Evolutionary conservation across 2,113 vertebrate species (phyloP), one percentile per base, ranked within the genome.

Genomic region (Gallinago media): DNA sequence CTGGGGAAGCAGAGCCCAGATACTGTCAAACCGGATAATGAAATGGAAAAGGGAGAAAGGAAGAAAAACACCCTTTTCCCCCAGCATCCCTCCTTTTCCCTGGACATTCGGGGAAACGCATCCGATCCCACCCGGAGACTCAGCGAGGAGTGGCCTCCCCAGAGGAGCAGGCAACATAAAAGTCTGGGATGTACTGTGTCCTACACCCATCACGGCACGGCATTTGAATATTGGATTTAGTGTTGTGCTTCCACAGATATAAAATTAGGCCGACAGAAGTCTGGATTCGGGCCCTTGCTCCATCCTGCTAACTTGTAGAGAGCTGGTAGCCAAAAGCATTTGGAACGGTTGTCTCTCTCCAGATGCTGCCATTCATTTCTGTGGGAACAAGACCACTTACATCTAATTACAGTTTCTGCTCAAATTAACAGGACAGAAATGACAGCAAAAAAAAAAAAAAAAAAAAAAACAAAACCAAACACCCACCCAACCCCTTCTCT

Each of bases 311-410:
- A 98, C 98, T 98, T 92, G 98, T 88, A 85, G 96, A 90, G 96
- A 94, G n/a, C 83, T 3, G 84, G 97, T 95, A 92, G 98, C 98
- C 98, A 98, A 98, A 96, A 98, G 97, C 96, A 97, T 98, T 98
- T 98, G 98, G 98, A 98, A 98, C 98, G 84, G 95, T 97, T 96
- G 97, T 97, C 98, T 98, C 97, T 96, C 98, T 98, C 97, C 98
- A 98, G 98, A 98, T 97, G 98, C 98, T 98, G 98, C 98, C 98
- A 98, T 97, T 98, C 98, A 98, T 98, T 98, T 98, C 98, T 98
- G 98, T 98, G 98, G 98, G 98, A 98, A 98, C 98, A 98, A 97
- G 97, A 98, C 97, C 97, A 96, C 98, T 98, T 98, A 98, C 97
- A 98, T 98, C 98, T 98, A 98, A 98, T 98, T 98, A 98, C 96